phyloP scores from a whole-genome alignment of 2,888 invertebrate genomes.

The Embidobia sp. region DNA sequence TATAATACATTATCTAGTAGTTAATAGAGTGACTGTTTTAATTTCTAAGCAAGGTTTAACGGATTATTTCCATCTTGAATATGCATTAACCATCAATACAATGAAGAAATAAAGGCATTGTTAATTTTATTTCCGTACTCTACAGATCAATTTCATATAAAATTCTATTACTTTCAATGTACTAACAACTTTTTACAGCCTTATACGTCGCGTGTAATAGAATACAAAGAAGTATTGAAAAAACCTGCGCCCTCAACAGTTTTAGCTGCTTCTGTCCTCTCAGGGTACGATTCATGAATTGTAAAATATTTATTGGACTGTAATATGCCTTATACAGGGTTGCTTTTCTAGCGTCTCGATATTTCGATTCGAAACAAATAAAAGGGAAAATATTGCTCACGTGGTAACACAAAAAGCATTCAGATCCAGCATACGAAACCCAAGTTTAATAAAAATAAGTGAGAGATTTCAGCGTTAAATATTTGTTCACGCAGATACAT shows the following conservation, averaged over 20 bases:
- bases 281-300: conserved; percentile 3
- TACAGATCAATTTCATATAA: not conserved
- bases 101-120: no score
- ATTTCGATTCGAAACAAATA: conserved; percentile 32
- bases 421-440: not conserved
- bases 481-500: conserved; percentile 15
- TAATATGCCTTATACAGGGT: conserved; percentile 5
- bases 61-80: no score
- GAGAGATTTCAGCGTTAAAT: conserved; percentile 15
- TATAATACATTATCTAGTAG: no score
- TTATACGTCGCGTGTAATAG: not conserved
- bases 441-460: conserved; percentile 31
- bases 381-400: conserved; percentile 24
- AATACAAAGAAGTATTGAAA: conserved; percentile 1
- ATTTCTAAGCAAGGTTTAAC: no score
- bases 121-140: no score
- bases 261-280: not conserved
- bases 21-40: no score
- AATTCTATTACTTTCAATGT: not conserved
- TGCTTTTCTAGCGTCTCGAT: conserved; percentile 5
- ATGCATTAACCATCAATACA: no score
- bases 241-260: not conserved
- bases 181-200: not conserved
- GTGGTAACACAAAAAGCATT: conserved; percentile 2
- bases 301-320: conserved; percentile 38